Base-by-base conservation (phyloP, 1,140 invertebrate species). In the Diabrotica undecimpunctata region DNA sequence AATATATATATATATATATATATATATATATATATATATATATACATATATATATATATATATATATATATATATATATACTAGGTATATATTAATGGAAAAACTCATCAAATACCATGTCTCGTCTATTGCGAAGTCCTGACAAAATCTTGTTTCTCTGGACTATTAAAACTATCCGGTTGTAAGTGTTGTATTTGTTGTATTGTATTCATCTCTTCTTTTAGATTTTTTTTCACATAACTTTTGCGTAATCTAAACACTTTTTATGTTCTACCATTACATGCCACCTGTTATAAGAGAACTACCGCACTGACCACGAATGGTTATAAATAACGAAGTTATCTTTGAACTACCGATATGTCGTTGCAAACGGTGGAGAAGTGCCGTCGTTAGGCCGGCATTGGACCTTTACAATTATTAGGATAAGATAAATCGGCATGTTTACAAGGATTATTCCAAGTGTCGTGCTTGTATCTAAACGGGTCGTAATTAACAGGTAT, bases 401-500 rank as follows among this genome's bases (percentile, higher is more conserved):
- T 46, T 46, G 41, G 41, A 46, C 41, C 41, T 46, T 46, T 46
- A 46, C 41, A 46, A 46, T 46, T 46, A 66, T 69, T 66, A 66
- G 66, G 68, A 72, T 68, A 71, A 70, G 71, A 72, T 72, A 71
- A 46, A 46, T 67, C 67, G 56, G 62, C 58, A 53, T 72, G 69
- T 72, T 72, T 69, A 72, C 71, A 70, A 64, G 46, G 57, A 64
- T 61, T 65, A 68, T 68, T 62, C 60, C 57, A 50, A 62, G 61
- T 68, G 46, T 53, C 57, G 61, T 62, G 52, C 59, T 25, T 35
- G 59, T 61, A 60, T 65, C 57, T 58, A 65, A 65, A 65, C 58
- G 25, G 25, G 51, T 57, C 11, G 64, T 61, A 66, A 62, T 62
- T 62, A 62, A 62, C 61, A 62, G 61, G 61, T 63, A 54, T 57